Conservation (phyloP, 1,140 invertebrate genomes). For the Leucophenga varia region DNA sequence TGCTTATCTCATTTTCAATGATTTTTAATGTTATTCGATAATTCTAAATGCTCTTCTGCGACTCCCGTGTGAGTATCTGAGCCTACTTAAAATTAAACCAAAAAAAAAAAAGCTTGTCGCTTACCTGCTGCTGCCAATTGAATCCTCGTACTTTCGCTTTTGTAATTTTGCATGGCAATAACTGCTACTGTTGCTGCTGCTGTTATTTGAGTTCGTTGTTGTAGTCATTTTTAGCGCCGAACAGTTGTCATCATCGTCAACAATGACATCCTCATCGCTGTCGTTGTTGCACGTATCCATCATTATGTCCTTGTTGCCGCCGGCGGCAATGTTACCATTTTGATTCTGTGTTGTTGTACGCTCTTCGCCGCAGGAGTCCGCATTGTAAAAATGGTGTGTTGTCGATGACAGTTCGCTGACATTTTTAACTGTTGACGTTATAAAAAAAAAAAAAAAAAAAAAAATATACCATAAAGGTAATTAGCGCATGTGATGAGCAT, state of each 20-base stretch:
- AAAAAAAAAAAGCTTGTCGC: background rate
- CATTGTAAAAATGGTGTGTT: constrained; percentile 54
- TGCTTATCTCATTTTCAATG: too few relatives aligned
- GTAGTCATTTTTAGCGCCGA: constrained; percentile 39
- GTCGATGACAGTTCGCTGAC: constrained; percentile 55
- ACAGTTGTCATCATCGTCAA: constrained; percentile 51
- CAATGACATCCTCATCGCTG: constrained; percentile 54
- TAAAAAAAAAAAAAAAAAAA: background rate
- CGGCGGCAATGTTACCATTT: too few relatives aligned
- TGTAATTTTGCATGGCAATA: constrained; percentile 12
- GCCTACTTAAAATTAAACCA: too few relatives aligned
- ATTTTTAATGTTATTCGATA: too few relatives aligned
- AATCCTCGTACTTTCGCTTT: constrained; percentile 44
- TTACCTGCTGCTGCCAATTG: constrained; percentile 47
- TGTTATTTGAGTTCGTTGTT: constrained; percentile 10
- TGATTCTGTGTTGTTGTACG: constrained; percentile 20
- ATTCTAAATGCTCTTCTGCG: too few relatives aligned
- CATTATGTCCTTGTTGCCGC: constrained; percentile 41
- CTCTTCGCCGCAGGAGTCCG: constrained; percentile 47
- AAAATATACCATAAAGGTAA: background rate
- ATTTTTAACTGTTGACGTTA: constrained; percentile 50
- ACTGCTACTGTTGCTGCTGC: too few relatives aligned
- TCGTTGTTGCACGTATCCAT: constrained; percentile 53
- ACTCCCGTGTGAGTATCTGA: too few relatives aligned
- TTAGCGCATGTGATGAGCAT: background rate